Conservation (phyloP, 1,140 invertebrate genomes). For the silkworm (Bombyx mori) region DNA sequence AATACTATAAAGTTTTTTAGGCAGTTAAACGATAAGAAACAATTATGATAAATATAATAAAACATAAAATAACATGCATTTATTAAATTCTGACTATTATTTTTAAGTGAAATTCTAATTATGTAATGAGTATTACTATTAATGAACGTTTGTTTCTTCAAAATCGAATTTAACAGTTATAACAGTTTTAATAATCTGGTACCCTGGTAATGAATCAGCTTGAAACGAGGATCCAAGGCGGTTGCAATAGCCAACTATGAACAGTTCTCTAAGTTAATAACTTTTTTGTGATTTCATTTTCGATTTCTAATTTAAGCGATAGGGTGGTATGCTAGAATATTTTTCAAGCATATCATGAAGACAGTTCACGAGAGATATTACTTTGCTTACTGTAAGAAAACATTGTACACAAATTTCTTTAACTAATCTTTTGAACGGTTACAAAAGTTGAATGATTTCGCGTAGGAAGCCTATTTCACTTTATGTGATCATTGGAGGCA, state of each 20-base stretch:
- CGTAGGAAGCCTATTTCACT: too few relatives aligned
- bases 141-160: conserved; percentile 3
- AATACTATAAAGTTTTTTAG: not conserved
- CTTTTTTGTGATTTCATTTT: too few relatives aligned
- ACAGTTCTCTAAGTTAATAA: too few relatives aligned
- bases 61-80: conserved; percentile 5
- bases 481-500: too few relatives aligned
- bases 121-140: not conserved
- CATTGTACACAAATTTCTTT: too few relatives aligned
- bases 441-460: too few relatives aligned
- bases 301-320: too few relatives aligned
- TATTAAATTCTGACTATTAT: conserved; percentile 1
- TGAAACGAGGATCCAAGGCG: conserved; percentile 30
- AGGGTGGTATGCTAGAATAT: too few relatives aligned
- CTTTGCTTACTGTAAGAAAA: too few relatives aligned
- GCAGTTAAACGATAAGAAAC: conserved; percentile 2
- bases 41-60: conserved; percentile 4
- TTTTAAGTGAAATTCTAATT: not conserved
- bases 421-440: too few relatives aligned
- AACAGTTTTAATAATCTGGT: conserved; percentile 2
- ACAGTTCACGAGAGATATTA: too few relatives aligned
- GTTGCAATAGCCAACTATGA: conserved; percentile 21
- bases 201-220: conserved; percentile 15
- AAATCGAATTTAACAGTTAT: conserved; percentile 6
- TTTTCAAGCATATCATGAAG: too few relatives aligned